Conservation (phyloP, 92 coral and sea anemone genomes). For the Anthopleura xanthogrammica region DNA sequence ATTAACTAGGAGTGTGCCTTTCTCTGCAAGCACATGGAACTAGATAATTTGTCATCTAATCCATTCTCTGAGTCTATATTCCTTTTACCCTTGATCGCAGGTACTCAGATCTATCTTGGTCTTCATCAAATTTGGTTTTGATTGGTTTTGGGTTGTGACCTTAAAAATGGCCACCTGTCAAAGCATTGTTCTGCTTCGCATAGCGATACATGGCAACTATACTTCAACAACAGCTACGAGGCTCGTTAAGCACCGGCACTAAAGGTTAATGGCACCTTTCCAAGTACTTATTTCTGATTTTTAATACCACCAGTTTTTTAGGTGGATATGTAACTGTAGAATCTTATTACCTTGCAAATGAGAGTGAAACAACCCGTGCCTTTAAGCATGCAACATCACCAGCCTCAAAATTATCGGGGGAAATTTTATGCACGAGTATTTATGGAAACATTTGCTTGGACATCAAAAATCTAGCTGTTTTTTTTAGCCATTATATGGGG, state of each 20-base stretch:
- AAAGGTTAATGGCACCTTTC: slow-evolving; percentile 13
- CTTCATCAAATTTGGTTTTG: not conserved
- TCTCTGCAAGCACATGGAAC: slow-evolving; percentile 10
- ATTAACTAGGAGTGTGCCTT: not conserved
- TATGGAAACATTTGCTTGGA: not conserved
- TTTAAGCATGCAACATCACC: not conserved
- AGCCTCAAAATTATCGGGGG: not conserved
- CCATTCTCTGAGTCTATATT: not conserved
- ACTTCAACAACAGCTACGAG: not conserved
- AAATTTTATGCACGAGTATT: not conserved
- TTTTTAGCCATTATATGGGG: not conserved
- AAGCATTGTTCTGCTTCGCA: slow-evolving; percentile 8
- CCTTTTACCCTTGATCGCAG: not conserved
- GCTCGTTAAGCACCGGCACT: not conserved
- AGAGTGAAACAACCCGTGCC: not conserved
- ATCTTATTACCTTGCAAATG: not conserved
- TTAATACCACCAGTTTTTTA: slow-evolving; percentile 6
- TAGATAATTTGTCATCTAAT: not conserved
- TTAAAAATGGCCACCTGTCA: slow-evolving; percentile 12
- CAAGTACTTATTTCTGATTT: slow-evolving; percentile 11
- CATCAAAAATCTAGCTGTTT: not conserved
- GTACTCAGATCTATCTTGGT: not conserved
- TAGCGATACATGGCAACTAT: slow-evolving; percentile 28
- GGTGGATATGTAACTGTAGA: not conserved
- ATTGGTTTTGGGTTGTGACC: slow-evolving; percentile 13